Percentiles rank a stretch among this genome's conserved stretches.
These are phyloP conservation scores for Apotomis betuletana DNA, from an alignment of 2,888 invertebrate species.

Conservation along the genomic window DNA sequence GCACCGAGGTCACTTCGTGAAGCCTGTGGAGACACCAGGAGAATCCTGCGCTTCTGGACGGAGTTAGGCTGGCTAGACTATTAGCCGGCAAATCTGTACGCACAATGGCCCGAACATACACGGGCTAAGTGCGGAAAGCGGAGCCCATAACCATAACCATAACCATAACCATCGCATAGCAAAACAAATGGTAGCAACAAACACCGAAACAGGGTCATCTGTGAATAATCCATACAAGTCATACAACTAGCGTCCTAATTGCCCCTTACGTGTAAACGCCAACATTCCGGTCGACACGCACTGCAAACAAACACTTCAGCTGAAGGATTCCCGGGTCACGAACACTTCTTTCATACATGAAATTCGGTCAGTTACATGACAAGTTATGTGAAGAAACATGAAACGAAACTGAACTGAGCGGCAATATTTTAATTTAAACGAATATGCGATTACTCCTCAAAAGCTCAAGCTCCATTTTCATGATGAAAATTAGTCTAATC, in stretches of 20 bases:
- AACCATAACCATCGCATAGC: not conserved
- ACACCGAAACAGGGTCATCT: conserved; percentile 1
- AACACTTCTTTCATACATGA: not conserved
- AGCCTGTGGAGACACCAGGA: too few species aligned
- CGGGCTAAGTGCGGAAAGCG: too few species aligned
- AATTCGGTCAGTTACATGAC: not conserved
- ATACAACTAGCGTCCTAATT: not conserved
- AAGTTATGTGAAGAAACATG: not conserved
- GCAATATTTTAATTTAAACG: not conserved
- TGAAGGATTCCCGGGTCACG: conserved; percentile 34
- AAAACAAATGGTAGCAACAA: not conserved
- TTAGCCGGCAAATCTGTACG: too few species aligned
- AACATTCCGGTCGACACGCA: conserved; percentile 12
- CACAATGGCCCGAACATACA: too few species aligned
- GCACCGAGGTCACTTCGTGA: too few species aligned
- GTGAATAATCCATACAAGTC: conserved; percentile 11
- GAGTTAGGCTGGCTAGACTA: too few species aligned
- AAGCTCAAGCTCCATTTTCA: too few species aligned
- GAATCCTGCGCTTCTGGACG: too few species aligned
- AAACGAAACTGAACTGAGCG: not conserved
- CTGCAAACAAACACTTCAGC: conserved; percentile 12
- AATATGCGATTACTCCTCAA: too few species aligned
- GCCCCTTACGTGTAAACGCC: conserved; percentile 6
- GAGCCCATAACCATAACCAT: not conserved
- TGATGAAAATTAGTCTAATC: too few species aligned